These are phyloP conservation scores for Synanthedon myopaeformis DNA, from an alignment of 2,888 invertebrate genomes.

Conservation along the genomic window DNA sequence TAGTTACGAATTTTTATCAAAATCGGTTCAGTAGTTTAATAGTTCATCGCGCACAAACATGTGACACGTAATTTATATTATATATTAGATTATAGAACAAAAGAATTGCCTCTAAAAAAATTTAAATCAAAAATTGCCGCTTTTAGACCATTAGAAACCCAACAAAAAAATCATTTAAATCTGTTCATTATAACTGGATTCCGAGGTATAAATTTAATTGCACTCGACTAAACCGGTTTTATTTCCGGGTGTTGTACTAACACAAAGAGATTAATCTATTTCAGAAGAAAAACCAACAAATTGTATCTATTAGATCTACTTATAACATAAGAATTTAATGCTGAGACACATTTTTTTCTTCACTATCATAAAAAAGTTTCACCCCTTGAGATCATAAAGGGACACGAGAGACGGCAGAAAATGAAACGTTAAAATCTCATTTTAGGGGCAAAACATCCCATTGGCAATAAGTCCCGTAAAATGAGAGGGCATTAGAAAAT, in stretches of 20 bases:
- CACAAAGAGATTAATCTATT: conserved; percentile 1
- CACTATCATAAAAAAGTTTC: conserved; percentile 13
- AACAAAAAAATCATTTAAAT: too few relatives aligned
- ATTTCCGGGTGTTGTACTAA: conserved; percentile 1
- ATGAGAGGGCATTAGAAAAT: conserved; percentile 24
- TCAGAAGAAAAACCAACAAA: conserved; percentile 4
- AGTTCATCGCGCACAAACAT: too few relatives aligned
- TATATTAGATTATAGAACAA: too few relatives aligned
- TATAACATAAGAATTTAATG: neutral
- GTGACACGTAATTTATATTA: too few relatives aligned
- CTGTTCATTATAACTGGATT: too few relatives aligned
- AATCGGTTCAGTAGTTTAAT: too few relatives aligned
- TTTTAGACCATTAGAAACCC: too few relatives aligned
- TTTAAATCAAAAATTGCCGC: too few relatives aligned
- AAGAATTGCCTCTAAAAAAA: too few relatives aligned
- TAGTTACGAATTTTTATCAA: too few relatives aligned
- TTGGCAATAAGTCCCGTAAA: conserved; percentile 23
- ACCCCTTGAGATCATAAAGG: conserved; percentile 13
- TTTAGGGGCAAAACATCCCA: conserved; percentile 25
- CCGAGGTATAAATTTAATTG: too few relatives aligned
- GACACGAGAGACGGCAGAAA: conserved; percentile 15
- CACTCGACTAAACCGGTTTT: too few relatives aligned
- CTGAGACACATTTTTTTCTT: conserved; percentile 10
- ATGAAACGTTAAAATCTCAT: conserved; percentile 39
- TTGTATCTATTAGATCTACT: neutral